Base-by-base conservation (phyloP, 2,113 vertebrate species). In the Cyphomyrus discorhynchus region DNA sequence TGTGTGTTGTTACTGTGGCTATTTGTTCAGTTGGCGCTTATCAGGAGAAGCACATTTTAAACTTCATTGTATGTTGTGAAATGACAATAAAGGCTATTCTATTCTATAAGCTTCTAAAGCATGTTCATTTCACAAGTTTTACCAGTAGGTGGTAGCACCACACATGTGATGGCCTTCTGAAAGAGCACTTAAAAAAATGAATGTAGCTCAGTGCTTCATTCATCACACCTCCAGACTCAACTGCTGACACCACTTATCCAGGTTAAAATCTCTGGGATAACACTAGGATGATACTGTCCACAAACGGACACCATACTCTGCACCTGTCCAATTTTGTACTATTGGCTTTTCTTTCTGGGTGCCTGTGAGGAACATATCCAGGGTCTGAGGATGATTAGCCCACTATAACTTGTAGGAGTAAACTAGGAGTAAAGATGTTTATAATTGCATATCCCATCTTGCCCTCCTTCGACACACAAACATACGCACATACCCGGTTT, bases 81-180 rank as follows among this genome's bases (percentile, higher is more conserved):
- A 66, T 66, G 62, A 70, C 62, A 70, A 62, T n/a, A 62, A 70
- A 13, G 27, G 62, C 27, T n/a, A n/a, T 62, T 62, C 56, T 66
- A 66, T 10, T n/a, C 2, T 31, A 70, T 13, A 66, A 66, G 62
- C 21, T 56, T 11, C 49, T 15, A n/a, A 80, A 42, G 50, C 49
- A 89, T 35, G 19, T 31, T 53, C 70, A 53, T 19, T 49, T 15
- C 11, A 3, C 10, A 10, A 15, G 35, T 74, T 86, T n/a, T 49
- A 87, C 89, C 91, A 90, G 27, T 45, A 89, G 89, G 56, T 91
- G 91, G 87, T 50, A 87, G 87, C 52, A 84, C 1, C 21, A 19
- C 24, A 47, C 82, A 84, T 6, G 0, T 2, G 39, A 39, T 19
- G 70, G 70, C 70, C 70, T 19, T 77, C 62, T 17, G 70, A 39